Base-by-base conservation (phyloP, 1,140 invertebrate species). In the Frieseomelitta varia region DNA sequence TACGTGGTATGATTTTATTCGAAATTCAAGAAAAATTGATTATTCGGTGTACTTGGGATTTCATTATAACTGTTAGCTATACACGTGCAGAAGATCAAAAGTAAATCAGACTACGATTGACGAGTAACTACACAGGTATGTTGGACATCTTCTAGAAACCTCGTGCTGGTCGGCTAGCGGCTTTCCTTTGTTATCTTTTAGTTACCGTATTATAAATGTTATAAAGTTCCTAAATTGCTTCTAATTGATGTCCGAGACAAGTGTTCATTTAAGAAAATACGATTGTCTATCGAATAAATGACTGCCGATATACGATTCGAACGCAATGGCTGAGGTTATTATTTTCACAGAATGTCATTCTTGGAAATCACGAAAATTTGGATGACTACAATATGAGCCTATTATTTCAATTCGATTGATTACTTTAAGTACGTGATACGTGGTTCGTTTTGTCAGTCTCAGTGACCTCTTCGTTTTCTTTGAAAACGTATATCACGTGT, bases 1-100 rank as follows among this genome's bases (percentile, higher is more conserved):
- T 89, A 88, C 90, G 90, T 91, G 88, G 88, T 88, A 82, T 47
- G 63, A 55, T 76, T 85, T 68, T 71, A n/a, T 34, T 58, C 75
- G 73, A 90, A 87, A 81, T 81, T 30, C n/a, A 47, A 53, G 11
- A 15, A 15, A 87, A 85, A 81, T 86, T 61, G 76, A 73, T 85
- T 56, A 61, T 80, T 69, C 34, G 79, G 79, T 79, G 81, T 24
- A 76, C 21, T 73, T 24, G 73, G 34, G 68, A 65, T n/a, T 19
- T 71, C 27, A 34, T 58, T 39, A 15, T 24, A 55, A 21, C 24
- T 15, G 15, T 67, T 30, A 17, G 1, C 15, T 39, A 39, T 12
- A 76, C 19, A n/a, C 39, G 58, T 53, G 19, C 56, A 27, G 63
- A 78, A 11, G 19, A 68, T 85, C n/a, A 17, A 61, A 6, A 68